These are phyloP conservation scores for Semaprochilodus insignis DNA, from an alignment of 2,797 vertebrate genomes.

Conservation along the genomic window DNA sequence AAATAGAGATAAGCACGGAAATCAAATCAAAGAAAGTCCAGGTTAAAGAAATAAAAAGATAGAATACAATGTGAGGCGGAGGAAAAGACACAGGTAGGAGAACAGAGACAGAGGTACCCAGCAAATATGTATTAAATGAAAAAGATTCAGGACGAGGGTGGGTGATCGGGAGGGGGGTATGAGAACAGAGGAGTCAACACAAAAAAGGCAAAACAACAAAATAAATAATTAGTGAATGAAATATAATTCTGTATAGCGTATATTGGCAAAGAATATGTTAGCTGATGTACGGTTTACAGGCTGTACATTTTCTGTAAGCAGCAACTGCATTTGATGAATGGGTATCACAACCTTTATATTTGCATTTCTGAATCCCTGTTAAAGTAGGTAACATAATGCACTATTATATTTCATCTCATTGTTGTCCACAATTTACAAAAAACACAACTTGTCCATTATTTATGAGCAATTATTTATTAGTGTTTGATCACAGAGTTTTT, in stretches of 20 bases:
- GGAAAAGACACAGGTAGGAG: not conserved
- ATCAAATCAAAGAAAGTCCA: not conserved
- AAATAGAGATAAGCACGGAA: conserved; percentile 32
- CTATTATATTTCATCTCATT: too few species aligned
- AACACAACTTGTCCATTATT: not conserved
- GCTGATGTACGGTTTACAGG: not conserved
- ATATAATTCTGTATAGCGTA: not conserved
- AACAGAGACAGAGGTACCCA: conserved; percentile 14
- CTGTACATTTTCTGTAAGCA: not conserved
- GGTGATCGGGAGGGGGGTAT: conserved; percentile 57
- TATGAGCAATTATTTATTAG: not conserved
- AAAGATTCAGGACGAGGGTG: conserved; percentile 46
- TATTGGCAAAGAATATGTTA: not conserved
- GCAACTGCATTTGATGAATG: too few species aligned
- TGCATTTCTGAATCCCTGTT: too few species aligned
- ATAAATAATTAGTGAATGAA: conserved; percentile 47
- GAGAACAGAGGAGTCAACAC: conserved; percentile 33
- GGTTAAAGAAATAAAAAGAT: not conserved
- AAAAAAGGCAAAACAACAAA: conserved; percentile 36
- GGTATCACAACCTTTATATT: not conserved
- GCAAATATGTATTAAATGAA: conserved; percentile 33
- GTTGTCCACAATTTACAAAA: too few species aligned
- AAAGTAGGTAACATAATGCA: too few species aligned
- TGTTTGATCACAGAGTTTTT: too few species aligned
- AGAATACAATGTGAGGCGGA: conserved; percentile 1